Evolutionary conservation across 2,888 invertebrate species (phyloP), one percentile per base, ranked within the genome.

Genomic region (Dichetophora obliterata): DNA sequence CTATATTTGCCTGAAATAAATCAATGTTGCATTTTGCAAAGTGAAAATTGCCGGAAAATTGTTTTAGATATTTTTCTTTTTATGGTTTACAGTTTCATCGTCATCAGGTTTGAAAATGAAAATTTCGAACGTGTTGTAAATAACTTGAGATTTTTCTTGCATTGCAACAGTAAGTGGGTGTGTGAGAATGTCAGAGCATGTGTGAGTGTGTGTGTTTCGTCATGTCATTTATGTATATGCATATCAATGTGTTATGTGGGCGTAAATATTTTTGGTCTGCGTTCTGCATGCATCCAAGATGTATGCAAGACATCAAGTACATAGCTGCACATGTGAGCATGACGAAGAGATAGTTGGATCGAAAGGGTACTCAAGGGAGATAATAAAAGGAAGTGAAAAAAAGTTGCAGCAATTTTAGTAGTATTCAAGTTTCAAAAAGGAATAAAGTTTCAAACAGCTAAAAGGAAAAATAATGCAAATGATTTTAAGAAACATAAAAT

Each of bases 1-100:
- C 43, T 43, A 66, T 66, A 66, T 66, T 66, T 27, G 50, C 52
- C 14, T 70, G 52, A 54, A 70, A 70, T 70, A 70, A 70, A 70
- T 70, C 69, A 52, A 70, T 70, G 69, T 70, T 34, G 19, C 69
- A 27, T 70, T 70, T 52, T 27, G 31, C 6, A 54, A 31, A 70
- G 19, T 70, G 69, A 70, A 70, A 54, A 70, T 52, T 70, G 52
- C 69, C 34, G 69, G 69, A 70, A 70, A 70, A 70, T 70, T 70
- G 52, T 69, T 34, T 31, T 69, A 19, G 34, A n/a, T 66, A 19
- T 66, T 66, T 43, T n/a, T n/a, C 34, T 54, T 54, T 69, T 54
- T 31, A 19, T 43, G 63, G 48, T 27, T 69, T 69, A 54, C 69
- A 70, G 22, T 70, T 70, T 70, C 54, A 70, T 27, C 69, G 69